Percentiles rank a stretch among this genome's conserved stretches.
phyloP scores from a whole-genome alignment of 2,888 invertebrate species.

The Ypsolopha scabrella region DNA sequence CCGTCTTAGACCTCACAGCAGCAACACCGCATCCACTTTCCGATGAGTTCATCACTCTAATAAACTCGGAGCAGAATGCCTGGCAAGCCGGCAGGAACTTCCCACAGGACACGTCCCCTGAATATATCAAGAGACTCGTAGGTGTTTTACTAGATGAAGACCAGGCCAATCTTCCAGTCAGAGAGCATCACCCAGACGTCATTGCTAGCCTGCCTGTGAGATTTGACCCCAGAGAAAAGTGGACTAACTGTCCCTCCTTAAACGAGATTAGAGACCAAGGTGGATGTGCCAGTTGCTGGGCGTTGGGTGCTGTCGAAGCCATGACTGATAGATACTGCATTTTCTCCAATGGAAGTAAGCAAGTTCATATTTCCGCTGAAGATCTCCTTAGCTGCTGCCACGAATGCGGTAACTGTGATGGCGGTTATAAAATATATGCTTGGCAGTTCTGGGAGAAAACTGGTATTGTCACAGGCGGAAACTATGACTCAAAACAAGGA shows the following conservation, averaged over 20 bases:
- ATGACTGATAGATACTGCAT: too few species aligned
- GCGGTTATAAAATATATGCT: constrained; percentile 83
- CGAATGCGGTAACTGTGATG: constrained; percentile 82
- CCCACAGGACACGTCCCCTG: too few species aligned
- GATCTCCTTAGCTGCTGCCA: constrained; percentile 87
- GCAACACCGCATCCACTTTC: constrained; percentile 42
- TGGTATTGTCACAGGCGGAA: constrained; percentile 91
- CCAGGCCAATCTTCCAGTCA: constrained; percentile 52
- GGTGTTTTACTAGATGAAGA: too few species aligned
- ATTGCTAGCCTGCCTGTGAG: constrained; percentile 74
- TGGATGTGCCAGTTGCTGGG: too few species aligned
- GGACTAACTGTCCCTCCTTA: too few species aligned
- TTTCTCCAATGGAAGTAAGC: too few species aligned
- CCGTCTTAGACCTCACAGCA: constrained; percentile 25
- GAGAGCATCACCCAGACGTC: constrained; percentile 36
- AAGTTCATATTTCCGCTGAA: constrained; percentile 89
- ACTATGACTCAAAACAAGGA: constrained; percentile 81
- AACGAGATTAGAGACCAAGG: too few species aligned
- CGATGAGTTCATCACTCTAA: too few species aligned
- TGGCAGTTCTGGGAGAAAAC: constrained; percentile 89
- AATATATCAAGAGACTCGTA: too few species aligned
- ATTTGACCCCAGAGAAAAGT: constrained; percentile 82
- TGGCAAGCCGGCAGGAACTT: too few species aligned
- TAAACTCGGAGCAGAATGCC: too few species aligned
- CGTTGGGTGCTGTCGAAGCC: too few species aligned